Evolutionary conservation across 2,888 invertebrate species (phyloP), one percentile per base, ranked within the genome.

Genomic region (Dolichomitus sp.): DNA sequence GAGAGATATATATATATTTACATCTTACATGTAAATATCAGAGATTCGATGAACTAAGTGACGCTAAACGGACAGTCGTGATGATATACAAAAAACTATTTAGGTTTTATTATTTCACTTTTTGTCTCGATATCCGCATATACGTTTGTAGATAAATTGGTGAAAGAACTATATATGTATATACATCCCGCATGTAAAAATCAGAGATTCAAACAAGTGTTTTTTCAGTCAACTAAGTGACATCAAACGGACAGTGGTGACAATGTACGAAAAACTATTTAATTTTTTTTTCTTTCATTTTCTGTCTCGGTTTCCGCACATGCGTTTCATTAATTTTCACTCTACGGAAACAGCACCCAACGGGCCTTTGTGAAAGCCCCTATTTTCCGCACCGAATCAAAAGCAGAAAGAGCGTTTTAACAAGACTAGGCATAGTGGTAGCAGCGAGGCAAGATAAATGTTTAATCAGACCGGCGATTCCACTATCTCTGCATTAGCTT

Each of bases 381-480:
- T 48, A 61, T 59, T 70, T 70, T 19, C 27, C 37, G 37, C 11
- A 40, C 17, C 19, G 37, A 42, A 72, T 19, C 30, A 17, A 40
- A 19, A 54, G 52, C 54, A 23, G n/a, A 27, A 52, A 4, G 19
- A 69, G 52, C 11, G 42, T 14, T 48, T 33, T 30, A 37, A 37
- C 37, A 50, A 17, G 37, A 40, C 65, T 66, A 17, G 66, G 30
- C 30, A 54, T 12, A 52, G 37, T 14, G 23, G 61, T 7, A 17
- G 14, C 30, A 27, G 19, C 72, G 68, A 76, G 74, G 59, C 50
- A 79, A 76, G 77, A 86, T 84, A 80, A 86, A 86, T 86, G 81
- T 86, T 86, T 83, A 81, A 86, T 86, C 85, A 83, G 72, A 61
- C 54, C 45, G 72, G 75, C 68, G 63, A 72, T 61, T 76, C 68